These are phyloP conservation scores for Heteractis magnifica DNA, from an alignment of 92 coral and sea anemone species.

Conservation along the genomic window DNA sequence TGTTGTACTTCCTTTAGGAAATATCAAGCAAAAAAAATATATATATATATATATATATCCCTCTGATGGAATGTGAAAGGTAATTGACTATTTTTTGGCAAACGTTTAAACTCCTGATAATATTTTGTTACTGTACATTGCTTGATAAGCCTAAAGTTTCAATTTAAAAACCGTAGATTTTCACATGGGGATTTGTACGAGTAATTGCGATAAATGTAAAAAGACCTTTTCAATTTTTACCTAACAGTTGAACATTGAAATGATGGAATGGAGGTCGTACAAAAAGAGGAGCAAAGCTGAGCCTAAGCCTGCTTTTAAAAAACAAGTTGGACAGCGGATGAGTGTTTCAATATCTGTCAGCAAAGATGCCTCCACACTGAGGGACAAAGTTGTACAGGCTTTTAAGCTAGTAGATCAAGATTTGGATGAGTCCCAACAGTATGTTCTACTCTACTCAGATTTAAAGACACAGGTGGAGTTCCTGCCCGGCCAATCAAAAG, in stretches of 20 bases:
- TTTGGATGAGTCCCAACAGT: constrained; percentile 9
- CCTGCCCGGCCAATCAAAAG: constrained; percentile 28
- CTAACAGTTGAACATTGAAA: constrained; percentile 23
- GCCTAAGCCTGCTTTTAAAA: constrained; percentile 12
- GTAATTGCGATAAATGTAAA: too few species aligned
- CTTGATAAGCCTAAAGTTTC: too few species aligned
- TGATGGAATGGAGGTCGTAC: constrained; percentile 17
- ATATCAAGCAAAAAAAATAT: too few species aligned
- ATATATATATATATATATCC: too few species aligned
- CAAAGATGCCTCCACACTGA: constrained; percentile 17
- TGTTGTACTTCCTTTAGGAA: too few species aligned
- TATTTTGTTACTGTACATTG: too few species aligned
- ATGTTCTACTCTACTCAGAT: constrained; percentile 32
- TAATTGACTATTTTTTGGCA: too few species aligned
- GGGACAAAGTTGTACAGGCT: constrained; percentile 23
- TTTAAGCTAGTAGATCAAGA: constrained; percentile 28
- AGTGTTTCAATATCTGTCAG: constrained; percentile 8
- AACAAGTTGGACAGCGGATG: constrained; percentile 31
- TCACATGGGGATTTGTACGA: too few species aligned
- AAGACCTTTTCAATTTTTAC: neutral
- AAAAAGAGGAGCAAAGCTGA: neutral
- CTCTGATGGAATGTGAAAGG: too few species aligned
- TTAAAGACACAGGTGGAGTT: constrained; percentile 20
- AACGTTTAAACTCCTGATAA: too few species aligned
- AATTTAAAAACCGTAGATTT: too few species aligned